Conservation (phyloP, 2,888 invertebrate genomes). For the Eupithecia subumbrata region DNA sequence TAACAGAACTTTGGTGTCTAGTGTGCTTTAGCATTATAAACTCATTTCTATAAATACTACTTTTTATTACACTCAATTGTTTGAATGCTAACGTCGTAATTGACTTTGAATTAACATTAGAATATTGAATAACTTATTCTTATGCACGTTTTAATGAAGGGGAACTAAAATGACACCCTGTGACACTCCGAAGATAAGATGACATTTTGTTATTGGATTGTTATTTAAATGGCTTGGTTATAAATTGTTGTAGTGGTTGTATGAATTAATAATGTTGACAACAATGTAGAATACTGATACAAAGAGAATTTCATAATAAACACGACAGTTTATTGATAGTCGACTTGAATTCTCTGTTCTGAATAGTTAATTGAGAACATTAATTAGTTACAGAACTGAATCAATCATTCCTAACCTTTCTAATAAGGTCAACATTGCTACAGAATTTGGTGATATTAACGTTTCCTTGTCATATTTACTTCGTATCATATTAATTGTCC, state of each 20-base stretch:
- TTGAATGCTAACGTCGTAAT: conserved; percentile 40
- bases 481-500: conserved; percentile 42
- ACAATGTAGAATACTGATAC: conserved; percentile 17
- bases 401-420: conserved; percentile 27
- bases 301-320: conserved; percentile 21
- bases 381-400: conserved; percentile 18
- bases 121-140: conserved; percentile 23
- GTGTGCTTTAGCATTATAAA: conserved; percentile 16
- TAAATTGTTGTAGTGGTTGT: conserved; percentile 17
- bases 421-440: conserved; percentile 33
- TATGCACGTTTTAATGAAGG: conserved; percentile 27
- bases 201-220: conserved; percentile 24
- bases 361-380: conserved; percentile 7
- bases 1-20: background rate
- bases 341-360: conserved; percentile 21
- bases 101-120: conserved; percentile 36
- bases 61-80: conserved; percentile 40
- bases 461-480: conserved; percentile 33
- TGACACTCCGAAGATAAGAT: conserved; percentile 23
- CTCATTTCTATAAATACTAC: conserved; percentile 42
- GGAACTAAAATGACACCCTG: conserved; percentile 30
- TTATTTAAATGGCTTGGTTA: conserved; percentile 14
- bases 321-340: conserved; percentile 23
- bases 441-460: conserved; percentile 35
- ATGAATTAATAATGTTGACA: conserved; percentile 16